Conservation (phyloP, 2,113 vertebrate species). For the Ochotona curzoniae region DNA sequence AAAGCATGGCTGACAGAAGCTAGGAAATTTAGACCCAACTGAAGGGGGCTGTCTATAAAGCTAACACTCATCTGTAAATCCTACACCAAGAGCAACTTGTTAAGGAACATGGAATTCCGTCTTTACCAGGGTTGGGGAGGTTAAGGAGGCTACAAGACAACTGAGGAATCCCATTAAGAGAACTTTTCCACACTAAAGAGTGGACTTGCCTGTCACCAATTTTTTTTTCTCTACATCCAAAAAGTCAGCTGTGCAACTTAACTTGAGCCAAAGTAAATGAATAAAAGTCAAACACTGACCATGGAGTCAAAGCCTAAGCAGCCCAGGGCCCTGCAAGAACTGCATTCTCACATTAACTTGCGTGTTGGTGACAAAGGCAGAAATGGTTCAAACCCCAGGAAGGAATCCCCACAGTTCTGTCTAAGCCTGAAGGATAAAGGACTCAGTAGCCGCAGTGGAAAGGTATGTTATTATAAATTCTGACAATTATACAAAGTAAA, state of each 20-base stretch:
- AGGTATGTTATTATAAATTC: constrained; percentile 13
- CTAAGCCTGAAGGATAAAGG: constrained; percentile 38
- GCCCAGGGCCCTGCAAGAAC: not conserved
- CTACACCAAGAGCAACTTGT: constrained; percentile 18
- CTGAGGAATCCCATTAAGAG: constrained; percentile 32
- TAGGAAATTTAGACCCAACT: not conserved
- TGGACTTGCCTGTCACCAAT: not conserved
- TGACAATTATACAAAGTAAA: constrained; percentile 39
- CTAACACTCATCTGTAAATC: not conserved
- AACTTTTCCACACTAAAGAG: constrained; percentile 37
- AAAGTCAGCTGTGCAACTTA: constrained; percentile 8
- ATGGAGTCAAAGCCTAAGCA: not conserved
- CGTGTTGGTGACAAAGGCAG: not conserved
- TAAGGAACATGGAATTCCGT: not conserved
- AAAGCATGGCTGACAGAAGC: not conserved
- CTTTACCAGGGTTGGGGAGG: not conserved
- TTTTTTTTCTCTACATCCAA: constrained; percentile 48
- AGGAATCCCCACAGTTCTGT: not conserved
- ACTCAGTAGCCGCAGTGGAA: not conserved
- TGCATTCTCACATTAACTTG: constrained; percentile 1
- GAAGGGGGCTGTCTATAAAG: not conserved
- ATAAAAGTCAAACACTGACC: not conserved
- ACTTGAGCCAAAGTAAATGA: not conserved
- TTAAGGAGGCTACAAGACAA: not conserved
- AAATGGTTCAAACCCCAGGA: constrained; percentile 7